phyloP scores from a whole-genome alignment of 2,888 invertebrate species.

The Polia nebulosa region DNA sequence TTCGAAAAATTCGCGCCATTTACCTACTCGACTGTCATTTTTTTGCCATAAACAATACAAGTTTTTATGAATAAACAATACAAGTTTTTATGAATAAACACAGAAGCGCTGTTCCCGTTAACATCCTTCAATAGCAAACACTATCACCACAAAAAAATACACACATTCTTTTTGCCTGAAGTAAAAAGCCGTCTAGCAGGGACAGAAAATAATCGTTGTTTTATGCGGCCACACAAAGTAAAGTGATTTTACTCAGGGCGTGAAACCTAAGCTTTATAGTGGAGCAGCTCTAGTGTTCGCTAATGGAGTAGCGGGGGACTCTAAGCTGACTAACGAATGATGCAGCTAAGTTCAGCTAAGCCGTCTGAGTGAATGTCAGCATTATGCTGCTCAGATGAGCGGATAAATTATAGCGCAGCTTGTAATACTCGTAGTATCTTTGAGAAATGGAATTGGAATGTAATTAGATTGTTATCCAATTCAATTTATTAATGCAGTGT shows the following conservation, averaged over 20 bases:
- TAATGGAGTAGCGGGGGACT: constrained; percentile 58
- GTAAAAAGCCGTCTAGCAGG: constrained; percentile 19
- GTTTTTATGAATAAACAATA: neutral
- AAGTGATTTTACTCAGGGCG: constrained; percentile 52
- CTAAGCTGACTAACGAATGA: constrained; percentile 63
- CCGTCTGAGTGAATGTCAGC: constrained; percentile 33
- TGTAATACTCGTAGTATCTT: constrained; percentile 43
- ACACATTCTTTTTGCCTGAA: neutral
- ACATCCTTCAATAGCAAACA: constrained; percentile 1
- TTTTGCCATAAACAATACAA: too few species aligned
- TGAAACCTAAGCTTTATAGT: constrained; percentile 53
- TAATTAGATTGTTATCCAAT: constrained; percentile 43
- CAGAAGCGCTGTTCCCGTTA: neutral
- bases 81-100: neutral
- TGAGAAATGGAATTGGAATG: constrained; percentile 49
- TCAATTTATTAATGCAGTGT: neutral
- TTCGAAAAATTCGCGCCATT: neutral
- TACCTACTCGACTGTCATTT: neutral
- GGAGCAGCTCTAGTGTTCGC: constrained; percentile 32
- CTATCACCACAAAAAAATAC: constrained; percentile 2
- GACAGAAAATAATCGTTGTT: constrained; percentile 44
- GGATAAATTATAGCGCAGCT: constrained; percentile 16
- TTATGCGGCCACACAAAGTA: constrained; percentile 39
- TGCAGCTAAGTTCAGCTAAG: constrained; percentile 40
- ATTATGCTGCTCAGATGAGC: constrained; percentile 23